phyloP scores from a whole-genome alignment of 2,797 vertebrate species.

The Gallinago solitaria region DNA sequence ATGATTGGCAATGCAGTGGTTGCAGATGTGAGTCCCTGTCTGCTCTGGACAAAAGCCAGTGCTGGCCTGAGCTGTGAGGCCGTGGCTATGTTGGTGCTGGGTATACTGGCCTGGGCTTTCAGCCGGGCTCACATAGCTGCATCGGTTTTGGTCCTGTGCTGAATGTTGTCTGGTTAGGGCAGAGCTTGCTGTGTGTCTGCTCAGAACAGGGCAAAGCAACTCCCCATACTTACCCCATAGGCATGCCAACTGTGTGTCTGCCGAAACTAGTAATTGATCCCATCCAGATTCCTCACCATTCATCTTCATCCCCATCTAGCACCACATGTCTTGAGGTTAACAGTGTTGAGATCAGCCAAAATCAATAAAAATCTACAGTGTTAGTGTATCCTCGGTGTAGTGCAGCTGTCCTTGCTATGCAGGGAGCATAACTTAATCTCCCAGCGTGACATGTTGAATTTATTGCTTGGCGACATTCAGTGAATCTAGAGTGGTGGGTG shows the following conservation, averaged over 20 bases:
- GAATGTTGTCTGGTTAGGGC: not conserved
- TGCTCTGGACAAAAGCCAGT: not conserved
- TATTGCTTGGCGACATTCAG: not conserved
- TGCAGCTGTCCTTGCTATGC: constrained; percentile 68
- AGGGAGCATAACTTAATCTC: constrained; percentile 40
- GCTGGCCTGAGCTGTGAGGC: not conserved
- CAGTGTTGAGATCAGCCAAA: constrained; percentile 34
- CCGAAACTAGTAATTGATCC: not conserved
- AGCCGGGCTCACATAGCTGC: not conserved
- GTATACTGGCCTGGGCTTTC: not conserved
- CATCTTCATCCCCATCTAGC: constrained; percentile 23
- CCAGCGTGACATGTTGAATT: not conserved
- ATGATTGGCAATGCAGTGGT: not conserved
- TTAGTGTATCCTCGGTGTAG: not conserved
- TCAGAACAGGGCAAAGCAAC: not conserved
- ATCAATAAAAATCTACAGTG: constrained; percentile 56
- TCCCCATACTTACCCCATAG: not conserved
- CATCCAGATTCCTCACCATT: not conserved
- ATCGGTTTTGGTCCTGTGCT: not conserved
- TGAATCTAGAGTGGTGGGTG: constrained; percentile 4
- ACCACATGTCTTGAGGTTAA: constrained; percentile 22
- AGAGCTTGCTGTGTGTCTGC: not conserved
- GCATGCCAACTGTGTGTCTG: not conserved
- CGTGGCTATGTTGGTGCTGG: not conserved
- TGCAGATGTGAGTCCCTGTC: not conserved